Percentiles rank a stretch among this genome's conserved stretches.
phyloP scores from a whole-genome alignment of 2,888 invertebrate species.

The Mesodorylaimus sp. region DNA sequence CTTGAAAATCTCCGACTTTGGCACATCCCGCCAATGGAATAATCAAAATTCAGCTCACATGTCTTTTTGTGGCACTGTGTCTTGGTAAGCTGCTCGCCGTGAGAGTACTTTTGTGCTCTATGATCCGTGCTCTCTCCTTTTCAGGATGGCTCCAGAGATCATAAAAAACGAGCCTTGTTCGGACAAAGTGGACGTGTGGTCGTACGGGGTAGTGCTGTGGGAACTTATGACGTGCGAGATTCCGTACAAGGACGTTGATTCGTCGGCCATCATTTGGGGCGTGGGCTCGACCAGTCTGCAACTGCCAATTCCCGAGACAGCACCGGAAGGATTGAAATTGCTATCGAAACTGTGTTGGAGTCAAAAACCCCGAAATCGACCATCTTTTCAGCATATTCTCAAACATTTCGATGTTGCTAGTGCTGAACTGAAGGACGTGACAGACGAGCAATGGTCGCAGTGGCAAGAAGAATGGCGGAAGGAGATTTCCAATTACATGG shows the following conservation, averaged over 20 bases:
- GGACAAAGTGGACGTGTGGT: conserved; percentile 96
- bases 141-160: conserved; percentile 97
- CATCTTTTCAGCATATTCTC: conserved; percentile 71
- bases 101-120: no score
- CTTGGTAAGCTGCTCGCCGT: no score
- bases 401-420: conserved; percentile 76
- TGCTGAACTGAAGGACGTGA: conserved; percentile 50
- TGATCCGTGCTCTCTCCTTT: no score
- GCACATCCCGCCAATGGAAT: conserved; percentile 71
- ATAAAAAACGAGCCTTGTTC: conserved; percentile 89
- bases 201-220: conserved; percentile 93
- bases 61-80: conserved; percentile 93
- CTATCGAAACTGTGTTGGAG: conserved; percentile 71
- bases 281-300: conserved; percentile 81
- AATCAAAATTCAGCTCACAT: conserved; percentile 76
- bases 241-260: conserved; percentile 80
- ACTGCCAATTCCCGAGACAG: conserved; percentile 71
- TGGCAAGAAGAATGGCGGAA: conserved; percentile 44
- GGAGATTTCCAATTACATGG: conserved; percentile 25
- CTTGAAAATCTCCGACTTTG: conserved; percentile 94
- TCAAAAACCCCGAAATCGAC: conserved; percentile 66
- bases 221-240: conserved; percentile 83
- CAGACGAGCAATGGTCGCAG: conserved; percentile 54
- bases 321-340: conserved; percentile 46
- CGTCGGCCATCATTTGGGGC: conserved; percentile 91